phyloP scores from a whole-genome alignment of 1,140 invertebrate species.

The Aphelenchoides besseyi region DNA sequence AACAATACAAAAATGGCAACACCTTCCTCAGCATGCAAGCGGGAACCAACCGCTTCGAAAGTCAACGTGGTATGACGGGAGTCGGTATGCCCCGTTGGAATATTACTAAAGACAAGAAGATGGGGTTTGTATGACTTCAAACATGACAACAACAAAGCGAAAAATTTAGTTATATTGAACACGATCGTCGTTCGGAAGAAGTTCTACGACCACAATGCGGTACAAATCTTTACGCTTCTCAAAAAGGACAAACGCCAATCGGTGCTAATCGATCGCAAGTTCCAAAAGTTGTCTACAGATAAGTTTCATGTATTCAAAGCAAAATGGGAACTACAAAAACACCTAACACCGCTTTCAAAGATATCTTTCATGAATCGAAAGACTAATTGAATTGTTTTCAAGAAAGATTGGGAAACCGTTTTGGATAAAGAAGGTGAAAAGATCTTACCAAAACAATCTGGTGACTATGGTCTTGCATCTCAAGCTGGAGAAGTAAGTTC shows the following conservation, averaged over 20 bases:
- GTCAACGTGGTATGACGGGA: slow-evolving; percentile 74
- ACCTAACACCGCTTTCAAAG: too few species aligned
- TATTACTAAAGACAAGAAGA: slow-evolving; percentile 60
- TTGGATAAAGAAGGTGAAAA: slow-evolving; percentile 62
- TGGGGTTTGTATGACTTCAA: slow-evolving; percentile 41
- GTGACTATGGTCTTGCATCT: slow-evolving; percentile 60
- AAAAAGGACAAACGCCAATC: slow-evolving; percentile 43
- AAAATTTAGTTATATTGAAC: slow-evolving; percentile 56
- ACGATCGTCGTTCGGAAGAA: slow-evolving; percentile 55
- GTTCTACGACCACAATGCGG: slow-evolving; percentile 58
- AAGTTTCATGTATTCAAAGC: too few species aligned
- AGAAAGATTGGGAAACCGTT: slow-evolving; percentile 62
- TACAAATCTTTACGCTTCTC: slow-evolving; percentile 61
- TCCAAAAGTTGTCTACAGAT: slow-evolving; percentile 56
- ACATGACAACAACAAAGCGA: slow-evolving; percentile 25
- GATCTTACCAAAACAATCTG: slow-evolving; percentile 60
- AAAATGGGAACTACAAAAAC: too few species aligned
- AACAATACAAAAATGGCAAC: slow-evolving; percentile 79
- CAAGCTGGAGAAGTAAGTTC: slow-evolving; percentile 57
- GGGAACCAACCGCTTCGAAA: slow-evolving; percentile 83
- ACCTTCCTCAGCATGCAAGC: slow-evolving; percentile 83
- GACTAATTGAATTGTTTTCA: too few species aligned
- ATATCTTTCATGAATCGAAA: too few species aligned
- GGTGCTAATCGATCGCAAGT: slow-evolving; percentile 53
- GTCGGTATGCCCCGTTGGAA: slow-evolving; percentile 60